These are phyloP conservation scores for Alectura lathami DNA, from an alignment of 2,113 vertebrate genomes.

Conservation along the genomic window DNA sequence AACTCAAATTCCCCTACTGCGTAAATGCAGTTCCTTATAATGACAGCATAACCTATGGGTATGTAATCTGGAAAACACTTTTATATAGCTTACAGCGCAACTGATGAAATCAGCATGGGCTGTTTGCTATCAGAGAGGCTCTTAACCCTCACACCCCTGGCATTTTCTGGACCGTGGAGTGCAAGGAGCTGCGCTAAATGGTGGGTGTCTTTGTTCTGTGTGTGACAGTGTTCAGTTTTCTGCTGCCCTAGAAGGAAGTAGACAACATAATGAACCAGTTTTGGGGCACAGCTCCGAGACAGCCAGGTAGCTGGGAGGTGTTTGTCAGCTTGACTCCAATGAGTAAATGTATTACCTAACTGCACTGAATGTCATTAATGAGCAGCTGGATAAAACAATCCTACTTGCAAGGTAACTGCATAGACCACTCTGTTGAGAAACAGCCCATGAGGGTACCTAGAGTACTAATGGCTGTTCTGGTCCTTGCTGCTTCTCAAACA, in stretches of 20 bases:
- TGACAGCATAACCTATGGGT: constrained; percentile 58
- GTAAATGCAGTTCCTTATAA: constrained; percentile 60
- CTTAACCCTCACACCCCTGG: constrained; percentile 31
- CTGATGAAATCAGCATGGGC: neutral
- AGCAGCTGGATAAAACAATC: neutral
- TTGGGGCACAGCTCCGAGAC: neutral
- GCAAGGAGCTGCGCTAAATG: rapidly evolving
- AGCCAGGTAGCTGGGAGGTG: neutral
- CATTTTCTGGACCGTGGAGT: neutral
- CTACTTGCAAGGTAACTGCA: neutral
- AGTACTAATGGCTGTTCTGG: neutral
- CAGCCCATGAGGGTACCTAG: neutral
- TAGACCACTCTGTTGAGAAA: neutral
- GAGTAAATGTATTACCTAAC: neutral
- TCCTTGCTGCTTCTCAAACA: neutral
- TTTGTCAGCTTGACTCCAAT: neutral
- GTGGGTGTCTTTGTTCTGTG: neutral
- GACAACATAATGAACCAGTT: neutral
- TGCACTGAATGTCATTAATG: neutral
- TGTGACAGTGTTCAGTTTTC: neutral
- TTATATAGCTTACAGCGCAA: neutral
- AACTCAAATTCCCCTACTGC: constrained; percentile 48
- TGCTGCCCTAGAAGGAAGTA: neutral
- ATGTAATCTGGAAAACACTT: constrained; percentile 33
- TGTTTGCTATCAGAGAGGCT: neutral